Base-by-base conservation (phyloP, 2,797 vertebrate genomes). In the Phoxinus dragarum region DNA sequence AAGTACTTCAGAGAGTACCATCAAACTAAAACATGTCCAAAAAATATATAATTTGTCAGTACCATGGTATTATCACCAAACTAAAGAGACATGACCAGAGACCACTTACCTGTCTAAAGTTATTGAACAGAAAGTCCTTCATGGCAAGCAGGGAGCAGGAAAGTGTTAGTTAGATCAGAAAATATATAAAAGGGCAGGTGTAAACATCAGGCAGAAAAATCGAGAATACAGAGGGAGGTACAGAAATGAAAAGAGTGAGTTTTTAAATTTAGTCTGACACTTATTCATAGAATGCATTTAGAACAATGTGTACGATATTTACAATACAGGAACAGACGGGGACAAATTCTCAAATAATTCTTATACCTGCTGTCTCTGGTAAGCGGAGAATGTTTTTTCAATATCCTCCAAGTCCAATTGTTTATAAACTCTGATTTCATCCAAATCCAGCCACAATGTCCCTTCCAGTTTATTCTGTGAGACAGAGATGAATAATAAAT, bases 341-440 rank as follows among this genome's bases (percentile, higher is more conserved):
- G 31, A 27, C 11, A 16, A 42, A 56, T 76, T 52, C n/a, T 54
- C 2, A 31, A 64, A 59, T 3, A n/a, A 61, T 27, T 66, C 27
- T 5, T 66, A 66, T 66, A 66, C 64, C 96, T 97, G 96, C 86
- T 96, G 96, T 86, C 96, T 95, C 90, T 97, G 96, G 91, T 97
- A 97, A 0, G 96, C 96, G 0, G 96, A 97, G 88, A 97, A 97
- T 93, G 96, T 97, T 92, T 95, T 96, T 88, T 97, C 96, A 90
- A 97, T 96, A 88, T 97, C 96, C 87, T 96, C 94, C 85, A 97
- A 92, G 90, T 97, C 96, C 89, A 97, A 86, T 31, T 94, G 90
- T 87, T 94, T 96, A 93, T 96, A 97, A 27, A 96, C 94, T 83
- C 91, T 92, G 87, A 94, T 89, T 85, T 97, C 96, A 82, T 97